Evolutionary conservation across 2,888 invertebrate species (phyloP).

Genomic region (Zootermopsis nevadensis): DNA sequence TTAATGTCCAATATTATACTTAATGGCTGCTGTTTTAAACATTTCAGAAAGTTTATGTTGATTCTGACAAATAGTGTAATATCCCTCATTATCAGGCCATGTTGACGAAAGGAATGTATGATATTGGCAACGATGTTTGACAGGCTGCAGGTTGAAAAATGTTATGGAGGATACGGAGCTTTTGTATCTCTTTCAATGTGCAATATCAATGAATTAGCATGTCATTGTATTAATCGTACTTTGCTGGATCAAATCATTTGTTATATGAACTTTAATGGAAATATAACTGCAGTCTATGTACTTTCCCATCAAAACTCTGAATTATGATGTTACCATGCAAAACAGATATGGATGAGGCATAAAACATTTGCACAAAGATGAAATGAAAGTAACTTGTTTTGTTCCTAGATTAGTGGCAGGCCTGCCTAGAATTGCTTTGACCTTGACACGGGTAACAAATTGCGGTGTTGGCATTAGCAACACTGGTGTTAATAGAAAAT

Average conservation of each 20-base stretch:
- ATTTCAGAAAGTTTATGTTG: neutral
- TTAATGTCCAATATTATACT: neutral
- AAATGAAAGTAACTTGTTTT: neutral
- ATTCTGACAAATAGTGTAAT: neutral
- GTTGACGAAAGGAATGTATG: too few species aligned
- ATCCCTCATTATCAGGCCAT: neutral
- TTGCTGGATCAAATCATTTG: too few species aligned
- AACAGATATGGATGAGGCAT: neutral
- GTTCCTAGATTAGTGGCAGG: conserved; percentile 7
- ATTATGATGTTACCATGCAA: neutral
- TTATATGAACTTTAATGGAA: too few species aligned
- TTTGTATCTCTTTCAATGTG: too few species aligned
- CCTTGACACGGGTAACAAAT: conserved; percentile 18
- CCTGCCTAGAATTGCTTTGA: conserved; percentile 8
- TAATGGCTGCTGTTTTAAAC: neutral
- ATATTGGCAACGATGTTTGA: neutral
- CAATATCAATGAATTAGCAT: too few species aligned
- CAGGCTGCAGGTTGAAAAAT: too few species aligned
- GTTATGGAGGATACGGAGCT: too few species aligned
- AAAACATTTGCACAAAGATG: neutral
- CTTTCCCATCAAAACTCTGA: too few species aligned
- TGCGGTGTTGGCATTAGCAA: neutral
- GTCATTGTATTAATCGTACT: too few species aligned
- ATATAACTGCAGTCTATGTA: too few species aligned
- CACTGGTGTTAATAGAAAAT: neutral